These are phyloP conservation scores for Lissocephala sabroskyi DNA, from an alignment of 2,888 invertebrate genomes.

Conservation along the genomic window DNA sequence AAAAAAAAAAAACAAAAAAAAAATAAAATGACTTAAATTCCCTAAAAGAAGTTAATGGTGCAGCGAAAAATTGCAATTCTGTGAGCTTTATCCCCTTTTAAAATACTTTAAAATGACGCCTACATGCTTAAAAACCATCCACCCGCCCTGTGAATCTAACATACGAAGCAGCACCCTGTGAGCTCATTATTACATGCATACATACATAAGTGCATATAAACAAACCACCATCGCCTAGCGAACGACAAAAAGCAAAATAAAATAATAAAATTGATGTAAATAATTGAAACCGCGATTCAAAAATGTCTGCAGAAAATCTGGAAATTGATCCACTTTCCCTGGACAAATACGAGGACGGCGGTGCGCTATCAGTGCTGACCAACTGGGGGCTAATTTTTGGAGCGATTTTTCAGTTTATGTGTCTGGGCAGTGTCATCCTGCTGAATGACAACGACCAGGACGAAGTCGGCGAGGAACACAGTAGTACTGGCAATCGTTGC, in stretches of 20 bases:
- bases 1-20: no score
- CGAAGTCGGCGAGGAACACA: slow-evolving; percentile 35
- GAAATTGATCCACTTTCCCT: slow-evolving; percentile 39
- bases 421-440: slow-evolving; percentile 86
- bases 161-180: no score
- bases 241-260: no score
- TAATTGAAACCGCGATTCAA: not conserved
- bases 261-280: no score
- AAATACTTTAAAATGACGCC: no score
- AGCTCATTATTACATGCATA: no score
- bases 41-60: no score
- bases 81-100: no score
- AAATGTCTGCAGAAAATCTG: slow-evolving; percentile 38
- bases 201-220: slow-evolving; percentile 23
- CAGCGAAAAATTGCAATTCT: no score
- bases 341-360: slow-evolving; percentile 74
- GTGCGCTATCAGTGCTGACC: slow-evolving; percentile 81
- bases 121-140: no score
- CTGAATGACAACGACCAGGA: slow-evolving; percentile 73
- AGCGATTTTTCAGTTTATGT: slow-evolving; percentile 89
- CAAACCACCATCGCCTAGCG: slow-evolving; percentile 7
- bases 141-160: no score
- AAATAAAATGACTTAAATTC: no score
- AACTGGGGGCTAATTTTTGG: slow-evolving; percentile 88
- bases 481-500: slow-evolving; percentile 15